Evolutionary conservation across 2,797 vertebrate species (phyloP).

Genomic region (Hylomyscus alleni): DNA sequence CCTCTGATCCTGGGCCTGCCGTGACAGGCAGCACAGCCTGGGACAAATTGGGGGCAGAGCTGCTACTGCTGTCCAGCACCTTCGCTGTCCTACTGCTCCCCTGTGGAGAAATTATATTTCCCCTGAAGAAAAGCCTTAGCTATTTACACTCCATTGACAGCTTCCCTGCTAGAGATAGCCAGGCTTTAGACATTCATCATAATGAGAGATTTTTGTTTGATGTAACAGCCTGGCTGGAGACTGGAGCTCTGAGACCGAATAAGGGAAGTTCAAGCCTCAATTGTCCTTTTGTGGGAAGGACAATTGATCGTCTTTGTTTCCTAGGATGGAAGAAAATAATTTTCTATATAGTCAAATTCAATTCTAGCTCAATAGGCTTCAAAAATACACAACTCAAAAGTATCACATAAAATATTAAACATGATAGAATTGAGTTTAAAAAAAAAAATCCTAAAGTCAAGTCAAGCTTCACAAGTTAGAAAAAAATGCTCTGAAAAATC

Average conservation of each 20-base stretch:
- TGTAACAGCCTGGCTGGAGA: conserved; percentile 47
- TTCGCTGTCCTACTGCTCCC: conserved; percentile 37
- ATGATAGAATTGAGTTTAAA: neutral
- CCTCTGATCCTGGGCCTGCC: neutral
- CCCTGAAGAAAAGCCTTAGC: conserved; percentile 34
- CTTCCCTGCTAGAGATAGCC: conserved; percentile 22
- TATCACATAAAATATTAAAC: neutral
- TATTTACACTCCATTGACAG: conserved; percentile 61
- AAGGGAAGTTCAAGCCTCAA: conserved; percentile 29
- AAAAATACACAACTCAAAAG: neutral
- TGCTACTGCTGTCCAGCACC: neutral
- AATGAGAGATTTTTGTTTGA: conserved; percentile 71
- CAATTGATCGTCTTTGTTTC: conserved; percentile 51
- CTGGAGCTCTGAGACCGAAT: neutral
- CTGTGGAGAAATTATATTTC: conserved; percentile 74
- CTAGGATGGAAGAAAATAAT: conserved; percentile 33
- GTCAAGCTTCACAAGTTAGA: neutral
- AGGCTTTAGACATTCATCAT: conserved; percentile 66
- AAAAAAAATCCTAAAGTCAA: neutral
- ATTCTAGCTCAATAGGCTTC: conserved; percentile 30
- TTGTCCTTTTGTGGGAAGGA: conserved; percentile 66
- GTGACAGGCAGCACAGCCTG: neutral
- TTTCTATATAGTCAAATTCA: conserved; percentile 57
- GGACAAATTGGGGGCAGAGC: conserved; percentile 60
- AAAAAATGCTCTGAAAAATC: neutral